Base-by-base conservation (phyloP, 2,888 invertebrate species). In the Cistogaster globosa region DNA sequence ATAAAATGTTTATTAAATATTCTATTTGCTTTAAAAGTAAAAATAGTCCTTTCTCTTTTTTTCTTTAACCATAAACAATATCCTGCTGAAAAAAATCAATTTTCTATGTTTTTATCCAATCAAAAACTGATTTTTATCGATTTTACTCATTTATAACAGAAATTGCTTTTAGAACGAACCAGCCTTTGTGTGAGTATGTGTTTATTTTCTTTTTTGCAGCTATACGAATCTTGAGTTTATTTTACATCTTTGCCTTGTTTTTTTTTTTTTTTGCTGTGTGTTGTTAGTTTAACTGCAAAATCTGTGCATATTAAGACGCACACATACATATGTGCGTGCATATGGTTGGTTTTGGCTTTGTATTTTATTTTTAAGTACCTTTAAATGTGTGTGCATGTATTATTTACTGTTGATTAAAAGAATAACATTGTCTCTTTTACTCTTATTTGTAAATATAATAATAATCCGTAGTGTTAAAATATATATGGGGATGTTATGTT, bases 101-200 rank as follows among this genome's bases (percentile, higher is more conserved):
- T 55, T 60, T 14, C 18, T 42, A 9, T 55, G 5, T 55, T 42
- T 65, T 72, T 63, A 80, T 84, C 75, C 84, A 84, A 71, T 69
- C 84, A 84, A 62, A 69, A 80, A 71, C 71, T 71, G 63, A 63
- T 75, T 78, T 62, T 38, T 78, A 75, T 77, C 55, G 78, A 76
- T 78, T 78, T 62, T 48, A 26, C 26, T 36, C 62, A 36, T 55
- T 72, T 71, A 62, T 68, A 72, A 36, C 53, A 83, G 83, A 68
- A 60, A 60, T 74, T 14, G 14, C 53, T 60, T 18, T n/a, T 18
- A n/a, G 1, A n/a, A 7, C n/a, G 6, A 32, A 32, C 6, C 4
- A 32, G 6, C 32, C 7, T 32, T 18, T 53, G 51, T 53, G 51
- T 18, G 18, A 14, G 51, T 53, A 20, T 20, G 51, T 32, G 6